A percentile compares a stretch with the other conserved stretches of the same genome.
Evolutionary conservation across 1,140 invertebrate genomes (phyloP).

Genomic region (Babylonia areolata): DNA sequence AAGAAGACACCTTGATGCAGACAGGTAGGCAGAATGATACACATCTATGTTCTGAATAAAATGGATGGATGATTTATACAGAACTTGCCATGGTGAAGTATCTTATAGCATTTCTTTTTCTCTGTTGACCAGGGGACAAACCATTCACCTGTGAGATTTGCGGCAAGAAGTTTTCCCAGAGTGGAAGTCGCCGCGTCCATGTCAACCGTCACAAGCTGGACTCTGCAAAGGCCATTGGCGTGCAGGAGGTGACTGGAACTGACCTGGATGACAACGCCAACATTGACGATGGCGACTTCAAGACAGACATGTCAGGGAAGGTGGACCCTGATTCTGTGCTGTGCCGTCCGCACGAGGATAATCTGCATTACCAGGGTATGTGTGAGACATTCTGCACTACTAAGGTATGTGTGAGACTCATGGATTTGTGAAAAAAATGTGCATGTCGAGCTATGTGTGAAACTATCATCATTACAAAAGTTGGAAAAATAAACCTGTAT

Average conservation of each 20-base stretch:
- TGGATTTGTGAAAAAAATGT: too few relatives aligned
- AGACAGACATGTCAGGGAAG: not conserved
- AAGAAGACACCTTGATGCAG: too few relatives aligned
- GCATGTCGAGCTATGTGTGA: too few relatives aligned
- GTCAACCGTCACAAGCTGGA: conserved; percentile 57
- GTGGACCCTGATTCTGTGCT: conserved; percentile 21
- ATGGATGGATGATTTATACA: too few relatives aligned
- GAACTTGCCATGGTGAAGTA: not conserved
- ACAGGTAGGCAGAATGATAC: too few relatives aligned
- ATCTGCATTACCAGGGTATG: conserved; percentile 39
- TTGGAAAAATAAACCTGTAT: too few relatives aligned
- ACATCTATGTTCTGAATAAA: too few relatives aligned
- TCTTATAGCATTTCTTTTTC: not conserved
- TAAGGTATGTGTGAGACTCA: not conserved
- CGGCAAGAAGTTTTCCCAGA: conserved; percentile 66
- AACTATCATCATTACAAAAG: too few relatives aligned
- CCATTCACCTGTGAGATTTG: conserved; percentile 71
- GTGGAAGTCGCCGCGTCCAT: conserved; percentile 65
- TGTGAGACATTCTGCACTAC: not conserved
- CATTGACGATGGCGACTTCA: conserved; percentile 3
- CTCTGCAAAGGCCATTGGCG: conserved; percentile 28
- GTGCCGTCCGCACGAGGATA: conserved; percentile 21
- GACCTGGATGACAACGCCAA: not conserved
- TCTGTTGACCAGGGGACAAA: conserved; percentile 73
- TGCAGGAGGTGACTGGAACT: not conserved